Conservation (phyloP, 1,140 invertebrate species). For the Trichomalopsis sarcophagae region DNA sequence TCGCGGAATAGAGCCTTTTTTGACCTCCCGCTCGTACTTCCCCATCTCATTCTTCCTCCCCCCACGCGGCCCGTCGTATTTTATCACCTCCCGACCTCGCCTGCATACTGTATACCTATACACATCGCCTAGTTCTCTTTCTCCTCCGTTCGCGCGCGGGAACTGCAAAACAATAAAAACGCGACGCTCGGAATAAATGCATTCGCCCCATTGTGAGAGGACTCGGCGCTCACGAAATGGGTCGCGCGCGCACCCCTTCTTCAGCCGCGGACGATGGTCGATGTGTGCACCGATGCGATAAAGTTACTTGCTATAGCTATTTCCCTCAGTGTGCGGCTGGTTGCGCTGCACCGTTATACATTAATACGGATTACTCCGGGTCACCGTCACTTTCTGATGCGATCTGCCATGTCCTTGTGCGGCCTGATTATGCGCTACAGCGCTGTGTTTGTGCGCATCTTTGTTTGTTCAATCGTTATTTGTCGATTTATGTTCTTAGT, state of each 20-base stretch:
- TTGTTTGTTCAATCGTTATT: background rate
- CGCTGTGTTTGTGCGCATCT: background rate
- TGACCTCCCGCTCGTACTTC: background rate
- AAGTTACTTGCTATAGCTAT: slow-evolving; percentile 37
- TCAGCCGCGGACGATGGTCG: slow-evolving; percentile 36
- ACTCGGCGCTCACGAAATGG: slow-evolving; percentile 48
- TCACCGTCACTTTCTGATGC: background rate
- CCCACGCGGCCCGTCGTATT: background rate
- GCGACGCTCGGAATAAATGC: slow-evolving; percentile 57
- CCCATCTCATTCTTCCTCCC: background rate
- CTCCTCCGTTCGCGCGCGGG: slow-evolving; percentile 20
- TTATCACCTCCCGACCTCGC: background rate
- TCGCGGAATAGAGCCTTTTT: background rate
- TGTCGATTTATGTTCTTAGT: too few species aligned
- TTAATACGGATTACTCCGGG: slow-evolving; percentile 54
- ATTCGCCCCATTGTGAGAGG: slow-evolving; percentile 55
- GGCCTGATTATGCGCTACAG: too few species aligned
- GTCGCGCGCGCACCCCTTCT: slow-evolving; percentile 38
- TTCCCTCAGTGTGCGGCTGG: background rate
- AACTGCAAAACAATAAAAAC: slow-evolving; percentile 59
- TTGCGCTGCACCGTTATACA: slow-evolving; percentile 48
- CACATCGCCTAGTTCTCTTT: background rate
- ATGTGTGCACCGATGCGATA: slow-evolving; percentile 56
- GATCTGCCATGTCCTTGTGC: background rate
- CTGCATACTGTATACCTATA: too few species aligned